Percentiles rank a stretch among this genome's conserved stretches.
Conservation (phyloP, 2,113 vertebrate genomes). For the Hippocampus comes region DNA sequence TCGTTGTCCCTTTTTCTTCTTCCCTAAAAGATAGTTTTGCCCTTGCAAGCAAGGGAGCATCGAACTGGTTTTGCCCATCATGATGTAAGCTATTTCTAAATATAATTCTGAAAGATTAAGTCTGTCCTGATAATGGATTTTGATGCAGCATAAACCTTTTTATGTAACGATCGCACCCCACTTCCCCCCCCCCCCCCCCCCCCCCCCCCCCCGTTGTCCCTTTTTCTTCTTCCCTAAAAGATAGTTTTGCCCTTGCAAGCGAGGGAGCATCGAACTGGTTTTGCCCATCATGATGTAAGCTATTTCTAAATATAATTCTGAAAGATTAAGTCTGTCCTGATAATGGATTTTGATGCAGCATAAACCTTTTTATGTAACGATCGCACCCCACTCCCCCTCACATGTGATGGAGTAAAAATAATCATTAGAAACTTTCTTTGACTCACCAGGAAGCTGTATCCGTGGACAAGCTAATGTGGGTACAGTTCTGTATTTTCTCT, state of each 20-base stretch:
- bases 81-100: slow-evolving; percentile 61
- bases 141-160: slow-evolving; percentile 51
- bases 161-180: slow-evolving; percentile 47
- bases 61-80: slow-evolving; percentile 32
- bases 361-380: slow-evolving; percentile 63
- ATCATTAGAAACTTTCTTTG: background rate
- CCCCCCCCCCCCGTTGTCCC: slow-evolving; percentile 10
- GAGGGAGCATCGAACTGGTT: slow-evolving; percentile 36
- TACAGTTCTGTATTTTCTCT: background rate
- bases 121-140: slow-evolving; percentile 49
- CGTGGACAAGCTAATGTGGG: background rate
- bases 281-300: slow-evolving; percentile 46
- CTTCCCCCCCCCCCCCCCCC: background rate
- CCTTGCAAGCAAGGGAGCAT: slow-evolving; percentile 14
- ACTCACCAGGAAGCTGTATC: background rate
- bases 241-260: slow-evolving; percentile 6
- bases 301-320: slow-evolving; percentile 59
- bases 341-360: slow-evolving; percentile 50
- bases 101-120: slow-evolving; percentile 56
- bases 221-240: slow-evolving; percentile 21
- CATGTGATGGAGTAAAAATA: background rate
- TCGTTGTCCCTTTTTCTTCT: slow-evolving; percentile 20
- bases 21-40: slow-evolving; percentile 20
- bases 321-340: slow-evolving; percentile 47
- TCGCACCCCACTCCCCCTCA: background rate